phyloP scores from a whole-genome alignment of 2,888 invertebrate genomes.

The Drosophila colorata region DNA sequence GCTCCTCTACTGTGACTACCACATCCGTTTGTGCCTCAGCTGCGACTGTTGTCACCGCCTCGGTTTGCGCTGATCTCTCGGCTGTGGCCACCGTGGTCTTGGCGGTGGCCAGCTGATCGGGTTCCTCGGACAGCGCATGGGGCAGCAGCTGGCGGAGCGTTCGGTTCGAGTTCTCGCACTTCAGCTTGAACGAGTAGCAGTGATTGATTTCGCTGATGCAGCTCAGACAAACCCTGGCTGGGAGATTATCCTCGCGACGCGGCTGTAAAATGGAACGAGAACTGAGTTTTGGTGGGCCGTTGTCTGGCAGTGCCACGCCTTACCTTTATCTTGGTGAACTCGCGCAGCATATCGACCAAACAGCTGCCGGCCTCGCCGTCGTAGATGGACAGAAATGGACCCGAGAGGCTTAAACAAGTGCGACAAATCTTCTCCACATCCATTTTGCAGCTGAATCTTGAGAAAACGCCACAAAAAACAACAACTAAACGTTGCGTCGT shows the following conservation, averaged over 20 bases:
- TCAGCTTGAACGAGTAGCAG: constrained; percentile 84
- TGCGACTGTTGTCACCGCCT: constrained; percentile 17
- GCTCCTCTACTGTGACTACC: constrained; percentile 22
- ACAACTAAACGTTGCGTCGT: constrained; percentile 26
- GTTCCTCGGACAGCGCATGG: constrained; percentile 67
- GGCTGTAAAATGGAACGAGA: constrained; percentile 63
- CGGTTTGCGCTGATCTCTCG: constrained; percentile 51
- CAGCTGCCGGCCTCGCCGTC: constrained; percentile 72
- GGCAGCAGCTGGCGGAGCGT: constrained; percentile 82
- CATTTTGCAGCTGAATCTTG: constrained; percentile 48
- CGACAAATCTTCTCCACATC: constrained; percentile 83
- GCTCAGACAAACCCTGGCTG: constrained; percentile 82
- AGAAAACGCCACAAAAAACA: constrained; percentile 47
- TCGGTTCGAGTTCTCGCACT: constrained; percentile 83
- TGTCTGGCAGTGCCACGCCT: not conserved
- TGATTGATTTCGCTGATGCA: constrained; percentile 85
- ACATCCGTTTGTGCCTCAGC: constrained; percentile 59
- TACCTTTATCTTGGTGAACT: constrained; percentile 77
- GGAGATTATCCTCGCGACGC: constrained; percentile 82
- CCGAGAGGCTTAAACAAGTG: constrained; percentile 80
- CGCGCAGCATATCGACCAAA: constrained; percentile 81
- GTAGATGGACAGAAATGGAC: constrained; percentile 82
- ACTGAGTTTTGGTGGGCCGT: not conserved
- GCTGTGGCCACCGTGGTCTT: constrained; percentile 29
- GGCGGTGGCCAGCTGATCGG: constrained; percentile 10